These are phyloP conservation scores for Hypanus sabinus DNA, from an alignment of 2,113 vertebrate species.

Conservation along the genomic window DNA sequence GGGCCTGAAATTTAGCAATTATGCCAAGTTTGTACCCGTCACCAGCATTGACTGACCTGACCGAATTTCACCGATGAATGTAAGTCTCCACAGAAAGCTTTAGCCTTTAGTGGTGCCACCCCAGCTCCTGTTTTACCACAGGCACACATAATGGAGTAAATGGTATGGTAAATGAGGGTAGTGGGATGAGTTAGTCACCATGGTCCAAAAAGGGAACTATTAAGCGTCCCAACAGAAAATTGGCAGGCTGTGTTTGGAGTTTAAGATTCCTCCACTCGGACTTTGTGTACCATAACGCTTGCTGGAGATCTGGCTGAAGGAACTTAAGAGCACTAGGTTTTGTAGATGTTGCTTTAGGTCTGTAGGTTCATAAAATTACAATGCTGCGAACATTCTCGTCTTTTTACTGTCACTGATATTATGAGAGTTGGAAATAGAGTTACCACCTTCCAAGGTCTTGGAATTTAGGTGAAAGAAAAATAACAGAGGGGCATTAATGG, in stretches of 20 bases:
- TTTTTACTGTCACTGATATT: background rate
- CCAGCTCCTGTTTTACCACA: background rate
- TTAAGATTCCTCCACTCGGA: no score
- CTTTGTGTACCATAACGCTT: no score
- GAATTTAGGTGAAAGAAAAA: no score
- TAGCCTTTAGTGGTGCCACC: background rate
- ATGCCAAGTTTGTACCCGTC: background rate
- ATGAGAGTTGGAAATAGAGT: background rate
- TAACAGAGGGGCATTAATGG: no score
- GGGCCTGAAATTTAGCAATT: background rate
- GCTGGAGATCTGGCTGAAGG: background rate
- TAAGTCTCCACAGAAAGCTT: background rate
- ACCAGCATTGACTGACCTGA: background rate
- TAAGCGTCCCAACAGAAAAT: background rate
- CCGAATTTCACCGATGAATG: background rate
- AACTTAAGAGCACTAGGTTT: background rate
- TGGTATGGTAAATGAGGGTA: background rate
- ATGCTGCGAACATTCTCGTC: background rate
- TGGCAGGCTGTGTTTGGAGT: background rate
- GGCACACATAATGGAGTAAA: constrained; percentile 39
- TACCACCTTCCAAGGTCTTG: background rate
- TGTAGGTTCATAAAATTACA: background rate
- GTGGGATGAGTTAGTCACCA: no score
- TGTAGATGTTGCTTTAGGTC: background rate
- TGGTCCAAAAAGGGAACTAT: background rate